These are phyloP conservation scores for Siniperca scherzeri DNA, from an alignment of 2,797 vertebrate genomes.

Conservation along the genomic window DNA sequence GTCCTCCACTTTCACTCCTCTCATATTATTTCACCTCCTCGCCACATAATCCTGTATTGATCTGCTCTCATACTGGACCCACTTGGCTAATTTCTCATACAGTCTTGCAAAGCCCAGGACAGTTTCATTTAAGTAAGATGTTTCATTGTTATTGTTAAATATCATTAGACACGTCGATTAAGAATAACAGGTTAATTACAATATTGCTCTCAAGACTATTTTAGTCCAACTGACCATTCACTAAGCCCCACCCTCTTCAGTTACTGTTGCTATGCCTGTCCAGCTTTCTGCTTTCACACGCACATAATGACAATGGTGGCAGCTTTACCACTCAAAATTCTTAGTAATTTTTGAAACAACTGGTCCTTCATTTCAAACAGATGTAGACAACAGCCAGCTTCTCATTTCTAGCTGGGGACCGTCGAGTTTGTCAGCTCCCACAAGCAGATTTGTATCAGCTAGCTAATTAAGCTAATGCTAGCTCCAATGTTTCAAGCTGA, in stretches of 20 bases:
- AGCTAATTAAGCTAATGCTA: conserved; percentile 16
- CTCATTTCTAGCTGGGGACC: background rate
- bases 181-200: conserved; percentile 34
- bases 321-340: background rate
- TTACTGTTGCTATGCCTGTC: background rate
- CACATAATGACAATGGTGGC: background rate
- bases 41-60: conserved; percentile 39
- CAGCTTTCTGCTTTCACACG: background rate
- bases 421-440: background rate
- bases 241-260: background rate
- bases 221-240: background rate
- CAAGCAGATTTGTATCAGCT: conserved; percentile 7
- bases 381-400: background rate
- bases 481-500: background rate
- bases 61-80: conserved; percentile 38
- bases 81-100: conserved; percentile 23
- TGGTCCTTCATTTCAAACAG: background rate
- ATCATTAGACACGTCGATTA: conserved; percentile 29
- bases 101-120: conserved; percentile 12
- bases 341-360: background rate
- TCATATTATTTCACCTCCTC: conserved; percentile 26
- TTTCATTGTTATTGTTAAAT: conserved; percentile 37
- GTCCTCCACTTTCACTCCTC: conserved; percentile 20
- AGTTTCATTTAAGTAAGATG: conserved; percentile 19
- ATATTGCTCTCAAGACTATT: background rate